phyloP scores from a whole-genome alignment of 2,797 vertebrate species.

The Pipistrellus pipistrellus region DNA sequence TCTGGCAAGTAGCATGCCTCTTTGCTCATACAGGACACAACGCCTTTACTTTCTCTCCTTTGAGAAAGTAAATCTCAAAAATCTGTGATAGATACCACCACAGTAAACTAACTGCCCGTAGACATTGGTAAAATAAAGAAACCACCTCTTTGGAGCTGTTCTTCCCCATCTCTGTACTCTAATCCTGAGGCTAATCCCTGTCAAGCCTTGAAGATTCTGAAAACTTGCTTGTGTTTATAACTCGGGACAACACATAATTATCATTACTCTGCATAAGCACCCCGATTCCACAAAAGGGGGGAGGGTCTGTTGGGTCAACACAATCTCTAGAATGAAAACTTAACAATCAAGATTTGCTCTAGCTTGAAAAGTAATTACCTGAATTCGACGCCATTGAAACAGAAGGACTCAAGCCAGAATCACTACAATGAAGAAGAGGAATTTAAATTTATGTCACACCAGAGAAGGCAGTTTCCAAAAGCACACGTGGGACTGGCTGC shows the following conservation, averaged over 20 bases:
- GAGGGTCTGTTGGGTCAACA: neutral
- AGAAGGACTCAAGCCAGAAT: slow-evolving; percentile 95
- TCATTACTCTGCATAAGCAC: neutral
- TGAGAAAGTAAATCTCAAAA: slow-evolving; percentile 5
- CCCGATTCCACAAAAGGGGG: neutral
- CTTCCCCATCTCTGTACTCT: neutral
- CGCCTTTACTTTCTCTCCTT: slow-evolving; percentile 42
- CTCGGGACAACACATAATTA: neutral
- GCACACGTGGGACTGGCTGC: neutral
- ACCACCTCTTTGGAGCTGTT: neutral
- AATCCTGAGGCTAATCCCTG: neutral
- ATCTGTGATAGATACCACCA: neutral
- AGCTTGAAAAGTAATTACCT: slow-evolving; percentile 88
- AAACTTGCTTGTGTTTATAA: neutral
- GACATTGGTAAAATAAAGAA: slow-evolving; percentile 40
- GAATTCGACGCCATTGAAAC: slow-evolving; percentile 94
- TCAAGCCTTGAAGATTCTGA: slow-evolving; percentile 20
- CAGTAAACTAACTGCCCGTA: neutral
- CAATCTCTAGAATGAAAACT: neutral
- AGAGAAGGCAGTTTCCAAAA: slow-evolving; percentile 64
- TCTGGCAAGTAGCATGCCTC: neutral
- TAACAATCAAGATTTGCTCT: slow-evolving; percentile 2
- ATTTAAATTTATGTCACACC: slow-evolving; percentile 54
- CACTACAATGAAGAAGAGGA: slow-evolving; percentile 90
- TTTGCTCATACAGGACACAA: slow-evolving; percentile 34